A percentile compares a stretch with the other conserved stretches of the same genome.
phyloP scores from a whole-genome alignment of 2,113 vertebrate genomes.

The Anguilla rostrata region DNA sequence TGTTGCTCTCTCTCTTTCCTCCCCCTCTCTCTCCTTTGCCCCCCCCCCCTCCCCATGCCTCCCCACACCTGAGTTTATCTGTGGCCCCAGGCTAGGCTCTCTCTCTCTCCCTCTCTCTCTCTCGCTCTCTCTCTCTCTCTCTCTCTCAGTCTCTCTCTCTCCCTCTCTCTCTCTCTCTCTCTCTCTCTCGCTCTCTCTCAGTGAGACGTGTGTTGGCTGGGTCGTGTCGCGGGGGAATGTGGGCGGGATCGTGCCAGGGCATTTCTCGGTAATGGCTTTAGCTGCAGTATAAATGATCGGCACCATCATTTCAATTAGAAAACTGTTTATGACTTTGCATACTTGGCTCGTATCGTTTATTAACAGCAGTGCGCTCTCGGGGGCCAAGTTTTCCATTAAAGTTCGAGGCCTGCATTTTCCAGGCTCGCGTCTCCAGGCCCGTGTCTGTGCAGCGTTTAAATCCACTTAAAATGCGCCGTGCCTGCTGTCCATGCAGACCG shows the following conservation, averaged over 20 bases:
- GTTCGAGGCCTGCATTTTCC: slow-evolving; percentile 33
- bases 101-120: not conserved
- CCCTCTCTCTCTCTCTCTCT: too few species aligned
- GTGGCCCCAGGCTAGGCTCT: not conserved
- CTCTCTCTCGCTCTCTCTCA: not conserved
- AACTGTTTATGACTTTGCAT: slow-evolving; percentile 54
- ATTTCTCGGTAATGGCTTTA: slow-evolving; percentile 55
- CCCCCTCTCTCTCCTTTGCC: not conserved
- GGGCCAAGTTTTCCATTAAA: slow-evolving; percentile 36
- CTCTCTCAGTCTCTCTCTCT: too few species aligned
- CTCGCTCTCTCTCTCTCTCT: too few species aligned
- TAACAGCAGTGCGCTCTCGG: slow-evolving; percentile 44
- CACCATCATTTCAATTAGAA: slow-evolving; percentile 58
- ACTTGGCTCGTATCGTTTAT: slow-evolving; percentile 48
- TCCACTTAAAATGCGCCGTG: slow-evolving; percentile 15
- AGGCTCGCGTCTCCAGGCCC: slow-evolving; percentile 33
- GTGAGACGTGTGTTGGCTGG: too few species aligned
- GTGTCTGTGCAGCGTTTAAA: slow-evolving; percentile 20
- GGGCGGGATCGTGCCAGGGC: slow-evolving; percentile 45
- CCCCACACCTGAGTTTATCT: slow-evolving; percentile 8
- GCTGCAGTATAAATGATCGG: slow-evolving; percentile 54
- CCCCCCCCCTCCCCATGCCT: not conserved
- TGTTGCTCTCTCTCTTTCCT: not conserved
- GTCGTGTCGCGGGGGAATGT: slow-evolving; percentile 19
- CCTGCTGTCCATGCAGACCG: not conserved